Conservation (phyloP, 2,113 vertebrate species). For the Tyto alba region DNA sequence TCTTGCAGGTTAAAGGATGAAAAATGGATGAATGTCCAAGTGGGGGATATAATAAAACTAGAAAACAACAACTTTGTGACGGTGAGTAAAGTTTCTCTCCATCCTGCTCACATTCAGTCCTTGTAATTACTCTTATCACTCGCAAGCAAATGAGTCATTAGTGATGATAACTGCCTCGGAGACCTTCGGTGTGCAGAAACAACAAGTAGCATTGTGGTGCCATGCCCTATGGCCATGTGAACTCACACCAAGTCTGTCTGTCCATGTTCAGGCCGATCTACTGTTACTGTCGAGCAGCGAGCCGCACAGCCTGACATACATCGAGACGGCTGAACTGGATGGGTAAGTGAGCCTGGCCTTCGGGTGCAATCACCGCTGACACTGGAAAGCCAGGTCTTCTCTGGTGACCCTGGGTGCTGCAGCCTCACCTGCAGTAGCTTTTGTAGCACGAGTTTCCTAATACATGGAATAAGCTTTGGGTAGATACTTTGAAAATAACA, state of each 20-base stretch:
- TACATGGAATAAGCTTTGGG: not conserved
- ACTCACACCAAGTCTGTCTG: not conserved
- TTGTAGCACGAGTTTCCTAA: not conserved
- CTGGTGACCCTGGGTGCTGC: not conserved
- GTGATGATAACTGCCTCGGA: not conserved
- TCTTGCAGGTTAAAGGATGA: constrained; percentile 79
- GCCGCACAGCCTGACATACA: constrained; percentile 85
- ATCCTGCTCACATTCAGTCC: not conserved
- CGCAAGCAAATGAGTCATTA: not conserved
- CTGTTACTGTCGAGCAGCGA: constrained; percentile 93
- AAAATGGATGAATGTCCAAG: constrained; percentile 93
- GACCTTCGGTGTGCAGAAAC: not conserved
- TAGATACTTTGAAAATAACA: not conserved
- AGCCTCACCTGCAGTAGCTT: not conserved
- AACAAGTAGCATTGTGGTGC: not conserved
- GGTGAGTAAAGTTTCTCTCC: constrained; percentile 66
- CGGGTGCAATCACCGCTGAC: not conserved
- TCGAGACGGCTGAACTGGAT: constrained; percentile 92
- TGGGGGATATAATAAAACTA: constrained; percentile 92
- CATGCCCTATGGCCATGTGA: not conserved
- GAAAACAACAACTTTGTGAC: constrained; percentile 90
- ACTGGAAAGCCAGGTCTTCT: not conserved
- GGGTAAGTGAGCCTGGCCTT: constrained; percentile 76
- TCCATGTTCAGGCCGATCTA: constrained; percentile 82
- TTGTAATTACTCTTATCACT: not conserved